These are phyloP conservation scores for Drosophila suboccidentalis DNA, from an alignment of 2,888 invertebrate genomes.

Conservation along the genomic window DNA sequence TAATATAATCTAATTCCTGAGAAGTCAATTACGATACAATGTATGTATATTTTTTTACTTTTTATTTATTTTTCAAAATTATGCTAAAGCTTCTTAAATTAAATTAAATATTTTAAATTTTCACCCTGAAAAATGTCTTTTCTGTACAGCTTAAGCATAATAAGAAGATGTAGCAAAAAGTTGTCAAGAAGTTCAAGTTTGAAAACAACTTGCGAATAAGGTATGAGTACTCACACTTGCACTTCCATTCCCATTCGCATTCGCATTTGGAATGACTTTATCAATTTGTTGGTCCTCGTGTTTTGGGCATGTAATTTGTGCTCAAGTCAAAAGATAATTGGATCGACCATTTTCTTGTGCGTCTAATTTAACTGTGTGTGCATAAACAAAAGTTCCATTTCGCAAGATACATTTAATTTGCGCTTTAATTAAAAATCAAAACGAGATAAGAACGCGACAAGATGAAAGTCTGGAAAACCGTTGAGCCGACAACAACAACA, in stretches of 20 bases:
- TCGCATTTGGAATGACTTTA: constrained; percentile 62
- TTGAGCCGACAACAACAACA: constrained; percentile 29
- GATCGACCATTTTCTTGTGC: constrained; percentile 55
- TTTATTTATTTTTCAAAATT: not conserved
- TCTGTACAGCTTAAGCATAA: constrained; percentile 2
- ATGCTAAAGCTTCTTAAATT: not conserved
- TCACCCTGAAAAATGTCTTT: not conserved
- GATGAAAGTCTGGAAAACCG: constrained; percentile 45
- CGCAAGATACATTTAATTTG: constrained; percentile 60
- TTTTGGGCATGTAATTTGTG: constrained; percentile 54
- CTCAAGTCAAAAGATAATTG: constrained; percentile 59
- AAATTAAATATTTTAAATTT: not conserved
- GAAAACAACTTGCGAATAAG: constrained; percentile 44
- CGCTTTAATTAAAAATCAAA: constrained; percentile 78
- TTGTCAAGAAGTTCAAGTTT: constrained; percentile 60
- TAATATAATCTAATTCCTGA: not conserved
- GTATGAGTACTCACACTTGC: constrained; percentile 10
- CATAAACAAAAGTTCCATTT: constrained; percentile 67
- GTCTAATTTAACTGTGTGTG: constrained; percentile 64
- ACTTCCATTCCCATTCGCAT: not conserved
- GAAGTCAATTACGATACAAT: not conserved
- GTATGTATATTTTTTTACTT: too few species aligned
- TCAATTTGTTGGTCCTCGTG: constrained; percentile 53
- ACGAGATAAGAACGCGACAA: constrained; percentile 69
- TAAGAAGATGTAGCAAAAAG: constrained; percentile 43